Evolutionary conservation across 1,140 invertebrate species (phyloP).

Genomic region (Achatina immaculata): DNA sequence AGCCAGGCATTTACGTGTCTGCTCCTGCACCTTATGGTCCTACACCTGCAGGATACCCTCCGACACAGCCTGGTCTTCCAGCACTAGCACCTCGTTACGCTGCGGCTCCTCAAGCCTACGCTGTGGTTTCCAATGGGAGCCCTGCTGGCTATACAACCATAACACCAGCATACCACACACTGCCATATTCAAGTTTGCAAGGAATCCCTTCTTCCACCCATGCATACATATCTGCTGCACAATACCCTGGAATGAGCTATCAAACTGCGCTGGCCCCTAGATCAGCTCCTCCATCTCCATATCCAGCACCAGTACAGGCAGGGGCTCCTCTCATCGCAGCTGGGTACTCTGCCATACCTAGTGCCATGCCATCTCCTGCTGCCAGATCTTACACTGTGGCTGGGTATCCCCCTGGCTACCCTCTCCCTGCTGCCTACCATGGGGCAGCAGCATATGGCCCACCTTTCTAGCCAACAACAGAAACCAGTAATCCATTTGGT

Average conservation of each 20-base stretch:
- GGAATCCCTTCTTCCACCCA: constrained; percentile 22
- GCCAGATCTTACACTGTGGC: constrained; percentile 22
- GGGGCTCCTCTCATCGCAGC: constrained; percentile 31
- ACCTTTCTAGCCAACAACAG: constrained; percentile 16
- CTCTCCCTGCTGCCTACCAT: constrained; percentile 22
- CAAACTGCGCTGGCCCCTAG: constrained; percentile 20
- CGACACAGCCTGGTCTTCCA: constrained; percentile 1
- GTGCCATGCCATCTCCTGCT: constrained; percentile 10
- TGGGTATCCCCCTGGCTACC: constrained; percentile 29
- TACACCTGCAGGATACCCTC: constrained; percentile 20
- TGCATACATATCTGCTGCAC: constrained; percentile 31
- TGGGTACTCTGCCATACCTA: constrained; percentile 15
- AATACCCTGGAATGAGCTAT: constrained; percentile 26
- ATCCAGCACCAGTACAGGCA: constrained; percentile 12
- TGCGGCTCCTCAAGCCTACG: constrained; percentile 29
- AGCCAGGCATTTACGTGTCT: constrained; percentile 25
- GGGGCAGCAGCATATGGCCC: constrained; percentile 25
- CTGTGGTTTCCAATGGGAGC: constrained; percentile 26
- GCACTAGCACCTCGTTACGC: constrained; percentile 17
- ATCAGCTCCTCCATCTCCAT: constrained; percentile 14
- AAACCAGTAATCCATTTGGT: background rate
- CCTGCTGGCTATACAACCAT: constrained; percentile 13
- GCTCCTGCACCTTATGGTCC: constrained; percentile 5
- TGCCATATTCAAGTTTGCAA: constrained; percentile 26
- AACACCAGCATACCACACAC: constrained; percentile 20